Evolutionary conservation across 1,140 invertebrate genomes (phyloP).

Genomic region (Campoletis sonorensis): DNA sequence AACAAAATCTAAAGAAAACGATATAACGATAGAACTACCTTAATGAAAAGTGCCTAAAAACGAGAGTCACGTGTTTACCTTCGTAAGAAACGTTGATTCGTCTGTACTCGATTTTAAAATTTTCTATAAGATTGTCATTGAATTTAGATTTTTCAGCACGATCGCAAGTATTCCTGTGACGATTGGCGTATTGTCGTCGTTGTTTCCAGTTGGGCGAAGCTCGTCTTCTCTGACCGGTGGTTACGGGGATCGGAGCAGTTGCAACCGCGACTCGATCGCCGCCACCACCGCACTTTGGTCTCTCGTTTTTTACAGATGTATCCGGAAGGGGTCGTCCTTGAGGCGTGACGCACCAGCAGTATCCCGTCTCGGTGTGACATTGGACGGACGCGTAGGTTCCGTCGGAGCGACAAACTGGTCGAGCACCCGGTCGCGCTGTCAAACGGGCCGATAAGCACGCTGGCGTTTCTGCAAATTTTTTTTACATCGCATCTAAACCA

Average conservation of each 20-base stretch:
- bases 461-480: conserved; percentile 66
- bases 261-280: conserved; percentile 66
- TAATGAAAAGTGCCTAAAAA: no score
- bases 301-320: conserved; percentile 82
- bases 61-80: conserved; percentile 60
- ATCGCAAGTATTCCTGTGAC: conserved; percentile 79
- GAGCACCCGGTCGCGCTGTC: conserved; percentile 61
- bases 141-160: conserved; percentile 85
- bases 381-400: conserved; percentile 90
- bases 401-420: conserved; percentile 86
- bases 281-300: conserved; percentile 83
- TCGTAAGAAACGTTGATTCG: conserved; percentile 72
- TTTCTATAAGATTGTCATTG: conserved; percentile 88
- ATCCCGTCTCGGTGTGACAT: conserved; percentile 86
- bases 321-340: conserved; percentile 87
- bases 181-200: conserved; percentile 63
- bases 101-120: conserved; percentile 88
- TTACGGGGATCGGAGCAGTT: conserved; percentile 55
- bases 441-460: conserved; percentile 76
- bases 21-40: no score
- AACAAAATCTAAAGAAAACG: no score
- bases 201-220: conserved; percentile 69
- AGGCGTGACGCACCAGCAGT: conserved; percentile 90
- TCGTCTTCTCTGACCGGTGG: conserved; percentile 65
- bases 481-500: no score